Evolutionary conservation across 1,140 invertebrate genomes (phyloP).

Genomic region (Campoletis sonorensis): DNA sequence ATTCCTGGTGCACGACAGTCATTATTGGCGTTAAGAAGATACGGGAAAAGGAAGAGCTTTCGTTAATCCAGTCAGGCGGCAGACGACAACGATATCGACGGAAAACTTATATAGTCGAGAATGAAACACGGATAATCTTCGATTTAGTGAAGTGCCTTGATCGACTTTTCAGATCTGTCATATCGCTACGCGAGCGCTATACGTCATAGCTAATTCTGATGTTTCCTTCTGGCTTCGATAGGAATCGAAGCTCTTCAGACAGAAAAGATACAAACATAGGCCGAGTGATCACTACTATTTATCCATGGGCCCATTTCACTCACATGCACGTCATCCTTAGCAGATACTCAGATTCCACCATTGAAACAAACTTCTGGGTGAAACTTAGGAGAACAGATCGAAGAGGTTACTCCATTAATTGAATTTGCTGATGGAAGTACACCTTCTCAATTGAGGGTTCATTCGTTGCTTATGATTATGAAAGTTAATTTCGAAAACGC

Average conservation of each 20-base stretch:
- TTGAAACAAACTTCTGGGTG: too few relatives aligned
- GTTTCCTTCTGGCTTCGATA: not conserved
- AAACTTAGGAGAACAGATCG: too few relatives aligned
- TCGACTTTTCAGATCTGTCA: constrained; percentile 44
- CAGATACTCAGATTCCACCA: too few relatives aligned
- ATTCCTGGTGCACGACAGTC: constrained; percentile 24
- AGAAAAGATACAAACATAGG: too few relatives aligned
- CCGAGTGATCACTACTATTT: too few relatives aligned
- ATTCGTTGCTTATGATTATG: not conserved
- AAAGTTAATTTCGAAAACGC: constrained; percentile 3
- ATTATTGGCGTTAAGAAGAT: constrained; percentile 46
- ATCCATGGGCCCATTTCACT: too few relatives aligned
- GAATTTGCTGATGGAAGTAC: too few relatives aligned
- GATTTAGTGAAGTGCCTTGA: constrained; percentile 42
- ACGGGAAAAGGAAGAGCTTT: constrained; percentile 10
- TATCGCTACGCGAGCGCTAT: too few relatives aligned
- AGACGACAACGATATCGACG: constrained; percentile 31
- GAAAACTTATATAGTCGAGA: constrained; percentile 4
- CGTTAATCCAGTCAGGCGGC: constrained; percentile 24
- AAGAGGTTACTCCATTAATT: too few relatives aligned
- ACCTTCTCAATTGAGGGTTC: not conserved
- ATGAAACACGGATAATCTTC: constrained; percentile 46
- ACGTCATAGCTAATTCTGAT: constrained; percentile 16
- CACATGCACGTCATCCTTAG: too few relatives aligned
- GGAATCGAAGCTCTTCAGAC: not conserved